Percentiles rank a stretch among this genome's conserved stretches.
Conservation (phyloP, 37 sponge, comb jelly and placozoan species). For the Crambe crambe region DNA sequence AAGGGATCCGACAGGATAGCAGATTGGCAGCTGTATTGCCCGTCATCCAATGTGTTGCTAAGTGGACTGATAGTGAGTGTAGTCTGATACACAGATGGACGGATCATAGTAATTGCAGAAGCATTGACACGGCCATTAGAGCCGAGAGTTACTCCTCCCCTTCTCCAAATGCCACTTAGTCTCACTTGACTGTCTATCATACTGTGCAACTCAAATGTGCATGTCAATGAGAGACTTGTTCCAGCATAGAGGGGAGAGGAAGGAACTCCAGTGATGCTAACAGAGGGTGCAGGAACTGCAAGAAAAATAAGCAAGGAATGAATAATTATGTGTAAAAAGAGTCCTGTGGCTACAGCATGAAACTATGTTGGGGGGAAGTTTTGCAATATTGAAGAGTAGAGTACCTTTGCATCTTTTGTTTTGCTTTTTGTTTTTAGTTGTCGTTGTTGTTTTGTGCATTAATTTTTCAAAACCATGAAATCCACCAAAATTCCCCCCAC, state of each 20-base stretch:
- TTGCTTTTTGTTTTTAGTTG: too few species aligned
- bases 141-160: background rate
- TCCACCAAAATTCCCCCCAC: too few species aligned
- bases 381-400: too few species aligned
- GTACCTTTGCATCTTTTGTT: too few species aligned
- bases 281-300: slow-evolving; percentile 11
- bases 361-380: too few species aligned
- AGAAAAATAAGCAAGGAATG: background rate
- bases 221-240: slow-evolving; percentile 1
- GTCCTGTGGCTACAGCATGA: too few species aligned
- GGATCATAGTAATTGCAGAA: background rate
- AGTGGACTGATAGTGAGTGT: background rate
- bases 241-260: background rate
- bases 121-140: background rate
- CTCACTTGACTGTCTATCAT: background rate
- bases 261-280: background rate
- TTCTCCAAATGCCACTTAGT: background rate
- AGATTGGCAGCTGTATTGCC: slow-evolving; percentile 6
- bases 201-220: background rate
- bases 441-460: too few species aligned
- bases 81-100: background rate
- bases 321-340: too few species aligned
- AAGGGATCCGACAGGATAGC: background rate
- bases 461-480: too few species aligned
- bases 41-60: background rate